These are phyloP conservation scores for Spodoptera littoralis DNA, from an alignment of 2,888 invertebrate genomes.

Conservation along the genomic window DNA sequence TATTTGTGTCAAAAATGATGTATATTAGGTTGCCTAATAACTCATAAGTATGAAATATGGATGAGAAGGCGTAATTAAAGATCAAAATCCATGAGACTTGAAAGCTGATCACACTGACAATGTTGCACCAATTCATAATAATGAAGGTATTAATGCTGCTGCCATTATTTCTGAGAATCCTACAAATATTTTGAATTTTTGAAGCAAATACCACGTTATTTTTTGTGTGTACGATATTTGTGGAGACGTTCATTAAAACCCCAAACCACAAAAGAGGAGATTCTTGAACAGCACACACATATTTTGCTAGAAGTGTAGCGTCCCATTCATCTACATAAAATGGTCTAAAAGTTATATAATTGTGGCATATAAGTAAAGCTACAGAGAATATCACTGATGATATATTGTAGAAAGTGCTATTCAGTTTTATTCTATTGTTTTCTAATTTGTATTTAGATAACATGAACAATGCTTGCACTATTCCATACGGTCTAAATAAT, in stretches of 20 bases:
- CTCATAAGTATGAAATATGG: neutral
- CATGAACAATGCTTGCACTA: neutral
- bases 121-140: conserved; percentile 2
- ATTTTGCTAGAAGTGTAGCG: too few relatives aligned
- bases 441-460: conserved; percentile 2
- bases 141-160: neutral
- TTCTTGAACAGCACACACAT: too few relatives aligned
- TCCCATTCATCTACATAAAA: too few relatives aligned
- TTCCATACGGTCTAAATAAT: neutral
- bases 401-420: neutral
- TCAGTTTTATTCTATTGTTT: neutral
- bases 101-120: too few relatives aligned
- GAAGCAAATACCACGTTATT: conserved; percentile 4
- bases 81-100: too few relatives aligned
- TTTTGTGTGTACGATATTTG: conserved; percentile 7
- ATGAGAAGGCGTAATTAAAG: neutral
- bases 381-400: neutral
- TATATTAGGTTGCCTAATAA: neutral
- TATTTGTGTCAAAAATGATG: neutral
- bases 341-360: too few relatives aligned
- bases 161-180: conserved; percentile 1
- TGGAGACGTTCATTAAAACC: neutral
- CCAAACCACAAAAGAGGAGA: neutral
- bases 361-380: too few relatives aligned
- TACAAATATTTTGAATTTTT: conserved; percentile 10